Evolutionary conservation across 2,888 invertebrate genomes (phyloP).

Genomic region (Hartigia nigra): DNA sequence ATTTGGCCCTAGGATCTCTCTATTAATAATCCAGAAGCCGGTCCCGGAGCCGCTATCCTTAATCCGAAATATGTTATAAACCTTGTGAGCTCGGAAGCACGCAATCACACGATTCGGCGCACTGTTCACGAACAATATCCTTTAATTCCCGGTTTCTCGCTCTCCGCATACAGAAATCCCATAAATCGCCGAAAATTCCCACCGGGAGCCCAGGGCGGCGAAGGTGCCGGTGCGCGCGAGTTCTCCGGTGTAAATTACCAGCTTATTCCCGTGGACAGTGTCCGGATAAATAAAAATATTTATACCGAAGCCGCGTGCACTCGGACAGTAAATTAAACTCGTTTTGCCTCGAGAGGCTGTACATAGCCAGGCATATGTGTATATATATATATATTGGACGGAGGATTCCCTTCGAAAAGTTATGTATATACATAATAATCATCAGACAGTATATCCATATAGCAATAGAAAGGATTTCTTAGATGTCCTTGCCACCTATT

Average conservation of each 20-base stretch:
- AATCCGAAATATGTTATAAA: slow-evolving; percentile 50
- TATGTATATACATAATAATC: not conserved
- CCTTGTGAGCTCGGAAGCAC: slow-evolving; percentile 23
- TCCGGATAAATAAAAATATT: slow-evolving; percentile 60
- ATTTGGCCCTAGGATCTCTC: not conserved
- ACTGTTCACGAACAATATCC: slow-evolving; percentile 45
- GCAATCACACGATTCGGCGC: slow-evolving; percentile 27
- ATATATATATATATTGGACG: not conserved
- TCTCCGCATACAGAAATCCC: slow-evolving; percentile 48
- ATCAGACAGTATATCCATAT: not conserved
- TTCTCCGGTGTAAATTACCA: slow-evolving; percentile 55
- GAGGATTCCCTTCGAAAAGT: not conserved
- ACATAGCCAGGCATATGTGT: not conserved
- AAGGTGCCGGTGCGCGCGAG: slow-evolving; percentile 15
- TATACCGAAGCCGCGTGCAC: slow-evolving; percentile 55
- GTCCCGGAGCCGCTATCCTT: not conserved
- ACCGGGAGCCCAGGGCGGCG: slow-evolving; percentile 30
- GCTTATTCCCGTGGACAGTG: slow-evolving; percentile 53
- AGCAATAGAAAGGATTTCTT: not conserved
- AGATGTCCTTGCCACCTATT: not conserved
- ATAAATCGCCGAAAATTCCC: slow-evolving; percentile 58
- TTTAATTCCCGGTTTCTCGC: slow-evolving; percentile 50
- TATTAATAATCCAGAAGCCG: not conserved
- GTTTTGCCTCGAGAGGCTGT: slow-evolving; percentile 28
- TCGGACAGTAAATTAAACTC: slow-evolving; percentile 57